Evolutionary conservation across 1,140 invertebrate species (phyloP), one percentile per base, ranked within the genome.

Genomic region (Portunus trituberculatus): DNA sequence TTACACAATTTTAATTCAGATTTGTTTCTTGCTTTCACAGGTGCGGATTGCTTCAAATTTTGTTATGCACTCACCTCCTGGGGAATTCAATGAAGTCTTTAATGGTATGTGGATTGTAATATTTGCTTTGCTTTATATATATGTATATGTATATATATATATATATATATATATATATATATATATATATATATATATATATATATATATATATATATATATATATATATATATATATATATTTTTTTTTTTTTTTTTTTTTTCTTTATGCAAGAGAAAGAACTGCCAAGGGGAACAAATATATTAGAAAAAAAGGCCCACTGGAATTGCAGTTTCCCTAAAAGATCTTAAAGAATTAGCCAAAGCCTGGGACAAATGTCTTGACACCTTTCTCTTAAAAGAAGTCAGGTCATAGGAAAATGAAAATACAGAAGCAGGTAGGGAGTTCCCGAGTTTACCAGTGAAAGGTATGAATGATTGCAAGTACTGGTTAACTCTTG

Each of bases 71-170:
- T 99, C 99, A 88, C 99, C 99, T 45, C 99, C 99, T 92, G 99
- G 99, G 96, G 99, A 99, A 98, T 99, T 99, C 97, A 99, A 99
- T 97, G 99, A 99, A 98, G 99, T 99, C 93, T 99, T 99, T 97
- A 99, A 99, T 97, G 98, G 98, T 98, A 97, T 97, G 97, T 97
- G 32, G 46, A 84, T 39, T n/a, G 28, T 87, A 29, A 59, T 16
- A 31, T 91, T 59, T 46, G 39, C 3, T 3, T 48, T 87, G 16
- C 59, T 76, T 76, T 76, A 76, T 76, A 76, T 25, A 82, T 28
- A 82, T 82, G 8, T 82, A 82, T 7, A 82, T 82, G 8, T 8
- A 82, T 82, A 82, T 25, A 82, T 28, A 28, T 28, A 20, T 82
- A 28, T 82, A 82, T 28, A 82, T 82, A 82, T 28, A 82, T 82